Conservation (phyloP, 1,140 invertebrate genomes). For the Drosophila yakuba region DNA sequence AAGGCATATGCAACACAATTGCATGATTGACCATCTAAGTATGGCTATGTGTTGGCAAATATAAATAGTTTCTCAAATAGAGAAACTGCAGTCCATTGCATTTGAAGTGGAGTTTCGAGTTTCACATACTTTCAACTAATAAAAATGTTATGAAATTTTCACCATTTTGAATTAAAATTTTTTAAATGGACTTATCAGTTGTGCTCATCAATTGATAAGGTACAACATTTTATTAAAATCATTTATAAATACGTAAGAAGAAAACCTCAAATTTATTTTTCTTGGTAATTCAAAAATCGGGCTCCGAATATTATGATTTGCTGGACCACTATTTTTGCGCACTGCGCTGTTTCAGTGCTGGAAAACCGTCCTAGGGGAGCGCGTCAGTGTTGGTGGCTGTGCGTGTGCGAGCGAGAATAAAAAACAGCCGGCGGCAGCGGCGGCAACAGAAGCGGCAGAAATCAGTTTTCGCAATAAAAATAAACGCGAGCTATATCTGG, state of each 20-base stretch:
- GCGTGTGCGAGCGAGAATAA: constrained; percentile 47
- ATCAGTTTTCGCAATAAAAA: constrained; percentile 51
- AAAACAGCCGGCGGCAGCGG: constrained; percentile 49
- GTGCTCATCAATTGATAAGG: not conserved
- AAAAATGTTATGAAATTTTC: too few species aligned
- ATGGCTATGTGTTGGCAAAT: constrained; percentile 11
- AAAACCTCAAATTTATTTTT: not conserved
- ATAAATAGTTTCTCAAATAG: not conserved
- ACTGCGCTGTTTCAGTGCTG: constrained; percentile 23
- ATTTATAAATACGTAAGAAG: not conserved
- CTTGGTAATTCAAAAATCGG: too few species aligned
- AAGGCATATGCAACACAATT: constrained; percentile 19
- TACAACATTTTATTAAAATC: not conserved
- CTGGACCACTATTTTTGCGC: not conserved
- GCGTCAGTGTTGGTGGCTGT: constrained; percentile 18
- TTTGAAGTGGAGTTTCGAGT: too few species aligned
- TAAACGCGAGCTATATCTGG: constrained; percentile 26
- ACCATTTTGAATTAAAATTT: too few species aligned
- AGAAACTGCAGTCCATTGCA: too few species aligned
- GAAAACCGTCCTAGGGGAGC: constrained; percentile 48
- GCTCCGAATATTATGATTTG: not conserved
- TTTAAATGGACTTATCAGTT: too few species aligned
- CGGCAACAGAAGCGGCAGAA: constrained; percentile 39
- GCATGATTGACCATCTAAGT: constrained; percentile 19
- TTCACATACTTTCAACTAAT: too few species aligned